Conservation (phyloP, 2,797 vertebrate species). For the Xenentodon cancila region DNA sequence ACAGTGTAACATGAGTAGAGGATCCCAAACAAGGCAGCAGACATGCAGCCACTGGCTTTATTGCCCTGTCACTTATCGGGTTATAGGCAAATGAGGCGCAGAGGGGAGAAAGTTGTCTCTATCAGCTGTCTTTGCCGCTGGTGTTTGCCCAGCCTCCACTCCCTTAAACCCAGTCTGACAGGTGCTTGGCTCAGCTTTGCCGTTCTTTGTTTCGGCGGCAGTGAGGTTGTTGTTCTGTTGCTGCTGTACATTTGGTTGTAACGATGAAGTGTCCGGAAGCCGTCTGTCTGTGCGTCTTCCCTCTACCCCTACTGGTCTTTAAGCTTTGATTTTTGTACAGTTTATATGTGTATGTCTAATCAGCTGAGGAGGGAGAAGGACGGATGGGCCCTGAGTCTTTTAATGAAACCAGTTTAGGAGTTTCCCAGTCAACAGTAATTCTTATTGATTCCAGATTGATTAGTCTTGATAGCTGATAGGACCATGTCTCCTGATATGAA, state of each 20-base stretch:
- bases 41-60: conserved; percentile 44
- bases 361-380: too few species aligned
- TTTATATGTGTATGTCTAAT: too few species aligned
- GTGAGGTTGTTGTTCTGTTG: conserved; percentile 9
- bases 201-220: conserved; percentile 44
- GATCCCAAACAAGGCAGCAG: conserved; percentile 44
- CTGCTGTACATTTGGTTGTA: conserved; percentile 6
- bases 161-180: conserved; percentile 71
- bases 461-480: background rate
- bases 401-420: background rate
- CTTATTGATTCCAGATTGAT: background rate
- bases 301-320: too few species aligned
- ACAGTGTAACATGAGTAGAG: conserved; percentile 46
- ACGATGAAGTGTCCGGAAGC: background rate
- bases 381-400: too few species aligned
- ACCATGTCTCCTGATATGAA: background rate
- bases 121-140: conserved; percentile 71
- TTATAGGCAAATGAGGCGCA: conserved; percentile 67
- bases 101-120: conserved; percentile 54
- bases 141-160: conserved; percentile 69
- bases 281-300: background rate
- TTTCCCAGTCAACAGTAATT: background rate
- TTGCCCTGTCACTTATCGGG: conserved; percentile 63
- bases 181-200: conserved; percentile 64
- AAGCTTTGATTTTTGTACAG: too few species aligned